A percentile compares a stretch with the other conserved stretches of the same genome.
phyloP scores from a whole-genome alignment of 2,888 invertebrate genomes.

The Drosophila tripunctata region DNA sequence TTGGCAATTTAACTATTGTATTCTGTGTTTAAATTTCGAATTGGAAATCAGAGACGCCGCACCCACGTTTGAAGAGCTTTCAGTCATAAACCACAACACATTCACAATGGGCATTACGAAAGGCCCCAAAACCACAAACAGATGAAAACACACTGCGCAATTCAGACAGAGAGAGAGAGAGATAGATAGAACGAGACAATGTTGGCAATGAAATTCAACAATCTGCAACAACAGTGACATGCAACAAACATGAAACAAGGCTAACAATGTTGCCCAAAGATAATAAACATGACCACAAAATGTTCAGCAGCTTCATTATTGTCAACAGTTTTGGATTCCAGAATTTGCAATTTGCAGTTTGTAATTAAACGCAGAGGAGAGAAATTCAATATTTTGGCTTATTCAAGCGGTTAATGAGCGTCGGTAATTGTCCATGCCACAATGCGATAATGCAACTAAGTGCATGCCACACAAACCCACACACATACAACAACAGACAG shows the following conservation, averaged over 20 bases:
- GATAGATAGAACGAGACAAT: slow-evolving; percentile 17
- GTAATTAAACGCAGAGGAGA: slow-evolving; percentile 2
- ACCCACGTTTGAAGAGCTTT: not conserved
- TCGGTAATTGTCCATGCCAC: slow-evolving; percentile 4
- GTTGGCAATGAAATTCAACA: slow-evolving; percentile 20
- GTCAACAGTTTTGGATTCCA: slow-evolving; percentile 44
- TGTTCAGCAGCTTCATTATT: slow-evolving; percentile 69
- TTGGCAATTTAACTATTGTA: not conserved
- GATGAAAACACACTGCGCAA: not conserved
- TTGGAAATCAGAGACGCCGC: slow-evolving; percentile 13
- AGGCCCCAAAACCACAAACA: too few relatives aligned
- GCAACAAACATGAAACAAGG: slow-evolving; percentile 22
- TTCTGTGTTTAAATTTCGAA: not conserved
- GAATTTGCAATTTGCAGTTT: slow-evolving; percentile 6
- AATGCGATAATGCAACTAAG: slow-evolving; percentile 11
- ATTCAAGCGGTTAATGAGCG: slow-evolving; percentile 26
- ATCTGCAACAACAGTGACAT: slow-evolving; percentile 14
- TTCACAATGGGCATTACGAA: too few relatives aligned
- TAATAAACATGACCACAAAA: slow-evolving; percentile 66
- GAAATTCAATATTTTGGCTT: slow-evolving; percentile 19
- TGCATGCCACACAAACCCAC: not conserved
- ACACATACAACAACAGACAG: not conserved
- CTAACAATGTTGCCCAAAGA: slow-evolving; percentile 47
- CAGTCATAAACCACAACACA: slow-evolving; percentile 25
- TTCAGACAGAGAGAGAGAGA: not conserved